Percentiles rank a stretch among this genome's conserved stretches.
phyloP scores from a whole-genome alignment of 1,140 invertebrate genomes.

The Penaeus indicus region DNA sequence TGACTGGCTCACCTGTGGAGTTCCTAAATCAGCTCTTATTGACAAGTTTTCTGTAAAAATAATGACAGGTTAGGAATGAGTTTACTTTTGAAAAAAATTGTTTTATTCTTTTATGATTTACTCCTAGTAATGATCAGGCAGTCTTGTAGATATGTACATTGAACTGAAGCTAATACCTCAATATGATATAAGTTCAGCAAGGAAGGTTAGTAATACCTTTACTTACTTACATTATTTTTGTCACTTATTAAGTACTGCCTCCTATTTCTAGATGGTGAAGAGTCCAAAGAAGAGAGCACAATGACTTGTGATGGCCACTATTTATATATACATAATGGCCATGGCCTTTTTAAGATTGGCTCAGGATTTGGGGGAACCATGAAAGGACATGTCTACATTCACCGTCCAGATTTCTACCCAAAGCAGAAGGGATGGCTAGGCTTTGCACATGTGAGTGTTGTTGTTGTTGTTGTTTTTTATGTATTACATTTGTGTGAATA shows the following conservation, averaged over 20 bases:
- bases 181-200: neutral
- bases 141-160: no score
- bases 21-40: slow-evolving; percentile 83
- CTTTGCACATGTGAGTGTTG: slow-evolving; percentile 81
- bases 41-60: slow-evolving; percentile 79
- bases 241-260: neutral
- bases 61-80: slow-evolving; percentile 69
- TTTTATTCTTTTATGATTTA: neutral
- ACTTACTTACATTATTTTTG: neutral
- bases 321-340: slow-evolving; percentile 85
- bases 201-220: no score
- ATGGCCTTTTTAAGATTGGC: slow-evolving; percentile 89
- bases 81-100: slow-evolving; percentile 13
- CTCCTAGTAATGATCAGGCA: no score
- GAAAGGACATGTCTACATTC: slow-evolving; percentile 86
- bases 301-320: slow-evolving; percentile 90
- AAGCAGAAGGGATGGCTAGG: slow-evolving; percentile 83
- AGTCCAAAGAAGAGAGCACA: slow-evolving; percentile 71
- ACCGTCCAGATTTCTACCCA: slow-evolving; percentile 85
- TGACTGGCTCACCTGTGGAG: slow-evolving; percentile 89
- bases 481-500: no score
- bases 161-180: neutral
- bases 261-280: slow-evolving; percentile 67
- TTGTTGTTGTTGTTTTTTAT: neutral
- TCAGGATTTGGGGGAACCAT: slow-evolving; percentile 92